Percentiles rank a stretch among this genome's conserved stretches.
Evolutionary conservation across 2,888 invertebrate genomes (phyloP).

Genomic region (Pediacus dermestoides): DNA sequence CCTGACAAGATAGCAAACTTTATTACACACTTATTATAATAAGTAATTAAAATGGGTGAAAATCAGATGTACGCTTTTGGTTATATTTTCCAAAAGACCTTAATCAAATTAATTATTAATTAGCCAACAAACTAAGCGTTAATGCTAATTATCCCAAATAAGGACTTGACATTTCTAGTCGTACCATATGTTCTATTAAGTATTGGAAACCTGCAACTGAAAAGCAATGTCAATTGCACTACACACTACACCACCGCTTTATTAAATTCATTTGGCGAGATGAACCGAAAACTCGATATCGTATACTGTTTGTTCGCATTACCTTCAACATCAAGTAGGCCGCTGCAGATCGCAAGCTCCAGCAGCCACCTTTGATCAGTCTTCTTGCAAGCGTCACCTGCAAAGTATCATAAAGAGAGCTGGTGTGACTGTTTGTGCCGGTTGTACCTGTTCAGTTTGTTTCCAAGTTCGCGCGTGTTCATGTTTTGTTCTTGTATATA

Average conservation of each 20-base stretch:
- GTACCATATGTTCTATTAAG: not conserved
- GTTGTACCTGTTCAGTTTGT: constrained; percentile 19
- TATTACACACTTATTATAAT: no score
- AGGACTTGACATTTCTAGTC: not conserved
- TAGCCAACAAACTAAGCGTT: no score
- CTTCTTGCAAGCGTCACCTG: constrained; percentile 41
- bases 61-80: no score
- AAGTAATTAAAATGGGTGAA: no score
- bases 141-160: not conserved
- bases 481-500: constrained; percentile 26
- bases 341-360: constrained; percentile 36
- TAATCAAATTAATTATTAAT: no score
- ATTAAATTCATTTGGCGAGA: constrained; percentile 1
- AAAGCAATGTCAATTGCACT: constrained; percentile 1
- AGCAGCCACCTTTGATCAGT: constrained; percentile 39
- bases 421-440: no score
- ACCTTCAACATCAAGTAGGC: constrained; percentile 39
- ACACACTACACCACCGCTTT: no score
- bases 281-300: constrained; percentile 24
- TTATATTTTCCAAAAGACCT: no score
- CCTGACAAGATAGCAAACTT: constrained; percentile 6
- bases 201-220: not conserved
- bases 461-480: constrained; percentile 27
- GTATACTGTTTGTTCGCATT: constrained; percentile 33
- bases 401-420: constrained; percentile 29